These are phyloP conservation scores for Tipula lateralis DNA, from an alignment of 2,888 invertebrate species.

Conservation along the genomic window DNA sequence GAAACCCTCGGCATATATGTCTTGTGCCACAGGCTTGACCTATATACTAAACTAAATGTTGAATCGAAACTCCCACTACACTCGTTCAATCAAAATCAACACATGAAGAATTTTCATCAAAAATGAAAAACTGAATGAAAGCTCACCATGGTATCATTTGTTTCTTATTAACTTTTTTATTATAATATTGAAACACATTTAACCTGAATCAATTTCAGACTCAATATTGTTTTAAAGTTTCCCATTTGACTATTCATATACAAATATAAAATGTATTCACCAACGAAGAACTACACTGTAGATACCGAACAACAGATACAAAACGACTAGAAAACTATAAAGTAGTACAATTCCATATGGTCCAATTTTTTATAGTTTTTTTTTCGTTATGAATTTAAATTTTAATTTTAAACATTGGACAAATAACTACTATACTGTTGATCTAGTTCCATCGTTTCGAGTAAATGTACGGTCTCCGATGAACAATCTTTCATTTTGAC, in stretches of 20 bases:
- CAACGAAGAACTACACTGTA: background rate
- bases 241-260: background rate
- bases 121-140: background rate
- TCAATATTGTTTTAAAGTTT: background rate
- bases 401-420: background rate
- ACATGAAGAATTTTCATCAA: too few species aligned
- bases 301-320: background rate
- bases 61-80: too few species aligned
- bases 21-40: too few species aligned
- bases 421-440: background rate
- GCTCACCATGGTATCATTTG: background rate
- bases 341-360: background rate
- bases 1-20: too few species aligned
- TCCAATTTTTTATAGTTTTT: background rate
- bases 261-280: too few species aligned
- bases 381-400: background rate
- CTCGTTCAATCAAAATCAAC: too few species aligned
- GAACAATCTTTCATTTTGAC: background rate
- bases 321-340: background rate
- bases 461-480: background rate
- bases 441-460: background rate
- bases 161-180: conserved; percentile 1
- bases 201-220: background rate
- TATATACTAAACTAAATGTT: too few species aligned
- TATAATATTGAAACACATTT: background rate